Evolutionary conservation across 1,140 invertebrate species (phyloP), one percentile per base, ranked within the genome.

Genomic region (Aphis craccivora): DNA sequence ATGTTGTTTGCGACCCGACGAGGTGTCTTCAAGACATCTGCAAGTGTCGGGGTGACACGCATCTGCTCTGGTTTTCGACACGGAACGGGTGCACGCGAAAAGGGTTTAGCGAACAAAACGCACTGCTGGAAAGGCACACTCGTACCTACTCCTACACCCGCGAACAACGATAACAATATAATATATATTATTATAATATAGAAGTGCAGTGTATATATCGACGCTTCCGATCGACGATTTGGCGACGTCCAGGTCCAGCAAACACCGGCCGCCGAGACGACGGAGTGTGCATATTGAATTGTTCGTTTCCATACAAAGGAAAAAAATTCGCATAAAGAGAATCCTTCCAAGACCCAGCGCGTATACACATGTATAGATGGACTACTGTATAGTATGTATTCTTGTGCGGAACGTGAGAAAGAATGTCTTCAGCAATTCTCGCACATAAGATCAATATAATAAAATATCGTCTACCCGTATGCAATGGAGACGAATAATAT

Each of bases 11-110:
- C 30, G n/a, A 23, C n/a, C n/a, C 45, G 76, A 9, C 1, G 87
- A 51, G 89, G 91, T 93, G 91, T 93, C 91, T 93, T 93, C 6
- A 86, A 93, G 91, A 93, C 91, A 93, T 55, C 67, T 83, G 91
- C 91, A 81, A 81, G 91, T 83, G 67, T n/a, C 11, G 23, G n/a
- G 14, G 48, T 37, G 91, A 84, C 67, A 51, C 37, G 37, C 91
- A 93, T 93, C 91, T 93, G 91, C 91, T 90, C 53, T 37, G 45
- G 20, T 48, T 91, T 81, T 90, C 43, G 76, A 6, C 8, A 22
- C 22, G 9, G 91, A 93, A 93, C 91, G 91, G 91, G 91, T 93
- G 91, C 91, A 86, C 25, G 37, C 22, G 89, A n/a, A 67, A 93
- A 93, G 91, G 91, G 91, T 93, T 93, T 30, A 30, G 37, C 51